Evolutionary conservation across 2,797 vertebrate species (phyloP).

Genomic region (Zenarchopterus dispar): DNA sequence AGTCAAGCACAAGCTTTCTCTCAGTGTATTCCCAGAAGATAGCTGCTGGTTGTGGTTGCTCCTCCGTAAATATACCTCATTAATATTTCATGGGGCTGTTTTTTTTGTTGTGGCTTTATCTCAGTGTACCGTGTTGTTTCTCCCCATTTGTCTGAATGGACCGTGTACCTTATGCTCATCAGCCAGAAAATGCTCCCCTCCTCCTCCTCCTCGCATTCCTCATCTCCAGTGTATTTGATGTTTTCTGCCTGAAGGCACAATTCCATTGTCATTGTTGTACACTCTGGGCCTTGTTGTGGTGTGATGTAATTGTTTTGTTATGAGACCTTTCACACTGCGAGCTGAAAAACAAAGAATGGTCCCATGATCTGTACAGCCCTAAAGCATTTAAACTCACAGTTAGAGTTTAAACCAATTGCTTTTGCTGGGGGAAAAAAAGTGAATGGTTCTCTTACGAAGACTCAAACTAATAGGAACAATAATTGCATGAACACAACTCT

Average conservation of each 20-base stretch:
- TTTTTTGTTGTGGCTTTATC: constrained; percentile 52
- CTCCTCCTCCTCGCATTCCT: constrained; percentile 40
- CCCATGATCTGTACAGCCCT: constrained; percentile 36
- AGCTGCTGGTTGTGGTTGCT: constrained; percentile 66
- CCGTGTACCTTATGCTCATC: constrained; percentile 78
- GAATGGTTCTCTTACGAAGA: constrained; percentile 51
- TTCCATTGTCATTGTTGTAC: constrained; percentile 78
- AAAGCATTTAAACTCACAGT: constrained; percentile 61
- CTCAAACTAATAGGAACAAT: constrained; percentile 63
- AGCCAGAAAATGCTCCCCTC: constrained; percentile 72
- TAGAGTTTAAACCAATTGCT: constrained; percentile 49
- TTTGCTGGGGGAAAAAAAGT: constrained; percentile 54
- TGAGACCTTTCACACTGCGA: constrained; percentile 47
- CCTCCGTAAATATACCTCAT: constrained; percentile 82
- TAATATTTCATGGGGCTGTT: constrained; percentile 83
- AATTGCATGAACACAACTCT: constrained; percentile 54
- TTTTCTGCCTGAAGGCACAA: constrained; percentile 80
- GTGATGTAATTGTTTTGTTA: constrained; percentile 79
- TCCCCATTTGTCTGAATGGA: constrained; percentile 79
- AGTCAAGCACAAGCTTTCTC: constrained; percentile 62
- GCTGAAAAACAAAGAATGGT: constrained; percentile 55
- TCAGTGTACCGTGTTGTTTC: constrained; percentile 71
- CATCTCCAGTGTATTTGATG: constrained; percentile 73
- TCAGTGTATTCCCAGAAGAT: constrained; percentile 59
- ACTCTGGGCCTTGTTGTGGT: constrained; percentile 70